A percentile compares a stretch with the other conserved stretches of the same genome.
phyloP scores from a whole-genome alignment of 2,113 vertebrate genomes.

The Odocoileus hemionus region DNA sequence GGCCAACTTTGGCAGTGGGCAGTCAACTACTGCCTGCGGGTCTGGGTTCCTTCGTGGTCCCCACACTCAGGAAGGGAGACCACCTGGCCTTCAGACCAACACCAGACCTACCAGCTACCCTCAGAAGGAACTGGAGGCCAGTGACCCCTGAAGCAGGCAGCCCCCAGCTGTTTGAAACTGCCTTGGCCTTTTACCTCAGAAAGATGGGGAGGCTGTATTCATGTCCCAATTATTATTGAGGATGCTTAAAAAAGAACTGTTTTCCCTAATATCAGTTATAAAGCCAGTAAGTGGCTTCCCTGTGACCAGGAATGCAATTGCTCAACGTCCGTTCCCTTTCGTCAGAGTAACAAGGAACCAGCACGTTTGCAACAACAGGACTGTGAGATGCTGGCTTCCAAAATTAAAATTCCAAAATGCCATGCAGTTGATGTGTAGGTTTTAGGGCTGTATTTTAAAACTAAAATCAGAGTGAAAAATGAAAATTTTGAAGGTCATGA shows the following conservation, averaged over 20 bases:
- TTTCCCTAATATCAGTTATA: not conserved
- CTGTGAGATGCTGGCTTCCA: not conserved
- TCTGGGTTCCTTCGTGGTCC: not conserved
- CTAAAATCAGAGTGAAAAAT: constrained; percentile 71
- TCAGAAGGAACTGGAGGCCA: not conserved
- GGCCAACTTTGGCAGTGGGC: not conserved
- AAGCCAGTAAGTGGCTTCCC: not conserved
- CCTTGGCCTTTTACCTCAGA: not conserved
- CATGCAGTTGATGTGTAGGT: constrained; percentile 70
- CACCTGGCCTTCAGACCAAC: not conserved
- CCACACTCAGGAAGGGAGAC: not conserved
- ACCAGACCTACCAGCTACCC: not conserved
- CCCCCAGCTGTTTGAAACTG: not conserved
- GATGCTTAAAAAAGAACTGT: not conserved
- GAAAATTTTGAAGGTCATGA: constrained; percentile 69
- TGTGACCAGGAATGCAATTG: not conserved
- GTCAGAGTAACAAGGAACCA: not conserved
- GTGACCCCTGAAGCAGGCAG: not conserved
- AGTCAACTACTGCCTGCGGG: not conserved
- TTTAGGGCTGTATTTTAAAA: constrained; percentile 75
- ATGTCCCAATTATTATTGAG: not conserved
- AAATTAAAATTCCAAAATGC: constrained; percentile 55
- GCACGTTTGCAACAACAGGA: not conserved
- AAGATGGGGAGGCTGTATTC: not conserved
- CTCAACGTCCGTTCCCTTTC: not conserved